Evolutionary conservation across 2,888 invertebrate genomes (phyloP), one percentile per base, ranked within the genome.

Genomic region (Plebejus argus): DNA sequence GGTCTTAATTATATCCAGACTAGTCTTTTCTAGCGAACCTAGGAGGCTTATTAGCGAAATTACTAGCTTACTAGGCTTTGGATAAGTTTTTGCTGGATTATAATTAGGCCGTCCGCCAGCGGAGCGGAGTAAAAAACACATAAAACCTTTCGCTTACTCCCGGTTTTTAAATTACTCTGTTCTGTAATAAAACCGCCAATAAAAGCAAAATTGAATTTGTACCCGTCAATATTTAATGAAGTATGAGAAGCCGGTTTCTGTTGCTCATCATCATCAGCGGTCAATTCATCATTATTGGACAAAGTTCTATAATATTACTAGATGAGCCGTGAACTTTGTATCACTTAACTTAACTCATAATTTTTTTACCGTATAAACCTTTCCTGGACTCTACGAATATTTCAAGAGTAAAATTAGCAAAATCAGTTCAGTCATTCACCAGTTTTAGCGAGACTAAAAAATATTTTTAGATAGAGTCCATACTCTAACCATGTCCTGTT

Each of bases 61-160:
- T 12, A 66, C 66, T 66, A 66, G 66, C 15, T 33, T 5, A 66
- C 66, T 66, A 66, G 66, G 66, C 28, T 66, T 15, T 15, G 28
- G 6, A 66, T 23, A 66, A 66, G 23, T 66, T 66, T 66, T 33
- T 28, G 66, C 66, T 15, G 66, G 66, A 28, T 66, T 66, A 66
- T 66, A 66, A 66, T 66, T 66, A 66, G 66, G 66, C 66, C 66
- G 66, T 33, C 66, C 66, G 66, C 66, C 15, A 5, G 6, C 66
- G 61, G 20, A n/a, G 61, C 66, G 66, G 66, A 66, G 66, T 33
- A 66, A 66, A 66, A 66, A 66, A 66, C 66, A 66, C 66, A 66
- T 66, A 66, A 66, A 66, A 33, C 28, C 28, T 5, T 33, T 6
- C 0, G 28, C 66, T 66, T 28, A 66, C 15, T 66, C 66, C 66